phyloP scores from a whole-genome alignment of 2,113 vertebrate species.

The Perca flavescens region DNA sequence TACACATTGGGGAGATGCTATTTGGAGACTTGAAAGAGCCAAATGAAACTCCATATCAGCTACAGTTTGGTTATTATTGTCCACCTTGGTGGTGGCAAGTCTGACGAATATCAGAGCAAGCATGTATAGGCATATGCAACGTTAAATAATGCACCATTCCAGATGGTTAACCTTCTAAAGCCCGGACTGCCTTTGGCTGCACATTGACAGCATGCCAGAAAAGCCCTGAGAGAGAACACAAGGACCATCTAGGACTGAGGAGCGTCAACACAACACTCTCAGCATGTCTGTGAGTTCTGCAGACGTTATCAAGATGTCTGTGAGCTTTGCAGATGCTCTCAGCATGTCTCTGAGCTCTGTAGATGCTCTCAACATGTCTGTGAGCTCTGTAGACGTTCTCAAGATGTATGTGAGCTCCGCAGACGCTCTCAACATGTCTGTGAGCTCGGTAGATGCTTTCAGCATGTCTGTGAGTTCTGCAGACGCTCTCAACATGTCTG shows the following conservation, averaged over 20 bases:
- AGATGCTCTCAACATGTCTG: too few species aligned
- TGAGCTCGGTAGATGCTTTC: too few species aligned
- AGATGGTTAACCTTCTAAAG: constrained; percentile 72
- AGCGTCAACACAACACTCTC: constrained; percentile 34
- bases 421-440: too few species aligned
- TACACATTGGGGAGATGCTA: constrained; percentile 36
- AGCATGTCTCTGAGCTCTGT: too few species aligned
- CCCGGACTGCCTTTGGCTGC: constrained; percentile 61
- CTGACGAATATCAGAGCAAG: constrained; percentile 46
- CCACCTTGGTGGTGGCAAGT: constrained; percentile 32
- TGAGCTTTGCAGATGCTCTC: too few species aligned
- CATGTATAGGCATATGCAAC: constrained; percentile 72
- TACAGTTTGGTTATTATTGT: constrained; percentile 12
- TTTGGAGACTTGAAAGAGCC: constrained; percentile 30
- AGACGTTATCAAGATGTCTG: not conserved
- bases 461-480: too few species aligned
- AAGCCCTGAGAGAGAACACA: constrained; percentile 57
- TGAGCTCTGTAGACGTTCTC: too few species aligned
- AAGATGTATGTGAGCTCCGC: too few species aligned
- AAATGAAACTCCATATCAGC: constrained; percentile 42
- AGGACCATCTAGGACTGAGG: constrained; percentile 42
- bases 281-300: constrained; percentile 8
- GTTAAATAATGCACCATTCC: constrained; percentile 80
- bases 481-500: too few species aligned
- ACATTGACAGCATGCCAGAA: constrained; percentile 58